Evolutionary conservation across 2,113 vertebrate genomes (phyloP), one percentile per base, ranked within the genome.

Genomic region (Cyanocitta stelleri): DNA sequence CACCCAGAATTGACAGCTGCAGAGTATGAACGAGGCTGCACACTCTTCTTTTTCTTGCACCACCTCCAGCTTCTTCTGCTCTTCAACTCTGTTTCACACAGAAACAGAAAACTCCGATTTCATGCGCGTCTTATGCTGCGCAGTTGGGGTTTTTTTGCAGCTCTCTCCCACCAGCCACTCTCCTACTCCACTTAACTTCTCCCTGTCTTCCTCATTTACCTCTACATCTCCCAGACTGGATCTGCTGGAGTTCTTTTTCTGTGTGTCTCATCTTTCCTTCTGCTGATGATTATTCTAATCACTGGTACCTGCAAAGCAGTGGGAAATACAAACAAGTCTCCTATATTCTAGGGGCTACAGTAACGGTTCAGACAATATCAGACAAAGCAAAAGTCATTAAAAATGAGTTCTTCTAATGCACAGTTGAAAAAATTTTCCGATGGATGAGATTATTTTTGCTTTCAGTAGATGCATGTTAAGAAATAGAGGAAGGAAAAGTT

Each of bases 41-140:
- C 19, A 35, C 9, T 13, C 43, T 37, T 37, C 18, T 11, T 55
- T 48, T 35, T 5, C 46, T 52, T 27, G 41, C 29, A 30, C 29
- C 48, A 24, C 11, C 32, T 76, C 21, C 37, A 72, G 17, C 43
- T 49, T 64, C n/a, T 46, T 27, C 46, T 61, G 8, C n/a, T 79
- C 68, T 62, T 67, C 26, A 55, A 2, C 18, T 54, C 12, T 14
- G 24, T 58, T 26, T 26, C 21, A 10, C 19, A 16, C 39, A 59
- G 27, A 44, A 52, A 44, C 11, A 29, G 6, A 16, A 54, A 68
- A 39, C 15, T 58, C 30, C 21, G 35, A 35, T 35, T 72, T 43
- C 32, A 14, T 21, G 26, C 10, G 5, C 2, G 0, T 48, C n/a
- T 56, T 27, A 10, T 3, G 10, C 67, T 48, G 17, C 23, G 49